A percentile compares a stretch with the other conserved stretches of the same genome.
Conservation (phyloP, 2,113 vertebrate species). For the Bungarus multicinctus region DNA sequence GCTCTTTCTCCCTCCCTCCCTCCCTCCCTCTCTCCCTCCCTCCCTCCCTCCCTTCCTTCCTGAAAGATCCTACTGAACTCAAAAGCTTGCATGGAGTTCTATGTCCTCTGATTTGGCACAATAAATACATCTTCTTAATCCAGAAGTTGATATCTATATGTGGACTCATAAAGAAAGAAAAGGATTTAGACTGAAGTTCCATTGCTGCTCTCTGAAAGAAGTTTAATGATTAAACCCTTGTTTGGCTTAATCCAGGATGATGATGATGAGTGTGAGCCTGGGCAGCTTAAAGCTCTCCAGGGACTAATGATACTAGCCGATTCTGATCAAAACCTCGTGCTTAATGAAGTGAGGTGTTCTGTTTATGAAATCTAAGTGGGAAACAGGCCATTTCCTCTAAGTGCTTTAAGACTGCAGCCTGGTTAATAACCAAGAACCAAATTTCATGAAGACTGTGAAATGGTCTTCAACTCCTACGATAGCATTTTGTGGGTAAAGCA, state of each 20-base stretch:
- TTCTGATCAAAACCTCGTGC: not conserved
- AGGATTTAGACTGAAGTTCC: not conserved
- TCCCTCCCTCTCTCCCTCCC: too few species aligned
- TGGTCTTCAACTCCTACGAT: too few species aligned
- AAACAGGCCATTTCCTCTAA: not conserved
- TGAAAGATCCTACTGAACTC: not conserved
- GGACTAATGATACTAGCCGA: not conserved
- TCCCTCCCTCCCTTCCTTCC: not conserved
- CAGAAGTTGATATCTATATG: not conserved
- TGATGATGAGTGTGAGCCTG: not conserved
- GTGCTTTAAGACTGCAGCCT: not conserved
- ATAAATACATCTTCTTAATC: not conserved
- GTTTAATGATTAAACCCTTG: slow-evolving; percentile 20
- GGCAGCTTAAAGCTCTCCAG: too few species aligned
- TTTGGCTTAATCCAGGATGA: not conserved
- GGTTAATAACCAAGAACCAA: too few species aligned
- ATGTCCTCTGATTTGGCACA: not conserved
- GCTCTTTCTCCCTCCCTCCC: too few species aligned
- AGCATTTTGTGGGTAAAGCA: too few species aligned
- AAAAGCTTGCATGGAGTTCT: not conserved
- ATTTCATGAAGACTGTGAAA: too few species aligned
- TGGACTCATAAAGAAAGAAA: not conserved
- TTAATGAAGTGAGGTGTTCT: slow-evolving; percentile 11
- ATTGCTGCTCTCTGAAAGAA: not conserved
- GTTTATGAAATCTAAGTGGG: not conserved